A percentile compares a stretch with the other conserved stretches of the same genome.
Evolutionary conservation across 2,888 invertebrate species (phyloP).

Genomic region (Sesia bembeciformis): DNA sequence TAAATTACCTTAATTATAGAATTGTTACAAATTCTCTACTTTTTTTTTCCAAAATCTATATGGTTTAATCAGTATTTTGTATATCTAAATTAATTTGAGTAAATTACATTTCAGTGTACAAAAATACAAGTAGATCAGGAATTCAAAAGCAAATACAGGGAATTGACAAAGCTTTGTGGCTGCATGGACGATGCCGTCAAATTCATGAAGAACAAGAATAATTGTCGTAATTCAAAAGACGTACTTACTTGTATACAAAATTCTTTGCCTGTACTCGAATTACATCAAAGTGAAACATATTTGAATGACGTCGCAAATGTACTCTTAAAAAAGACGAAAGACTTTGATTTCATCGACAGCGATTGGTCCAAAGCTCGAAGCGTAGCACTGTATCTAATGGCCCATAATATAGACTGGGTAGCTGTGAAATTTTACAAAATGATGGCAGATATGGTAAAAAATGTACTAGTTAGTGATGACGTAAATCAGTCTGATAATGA

Average conservation of each 20-base stretch:
- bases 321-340: slow-evolving; percentile 38
- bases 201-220: slow-evolving; percentile 45
- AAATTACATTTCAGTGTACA: slow-evolving; percentile 27
- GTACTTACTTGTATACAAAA: slow-evolving; percentile 63
- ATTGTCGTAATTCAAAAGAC: slow-evolving; percentile 29
- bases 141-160: slow-evolving; percentile 51
- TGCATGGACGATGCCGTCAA: slow-evolving; percentile 51
- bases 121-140: slow-evolving; percentile 48
- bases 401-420: slow-evolving; percentile 71
- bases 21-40: too few relatives aligned
- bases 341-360: slow-evolving; percentile 39
- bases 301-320: slow-evolving; percentile 58
- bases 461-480: slow-evolving; percentile 69
- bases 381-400: slow-evolving; percentile 70
- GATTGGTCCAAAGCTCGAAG: slow-evolving; percentile 48
- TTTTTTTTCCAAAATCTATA: too few relatives aligned
- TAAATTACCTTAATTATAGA: too few relatives aligned
- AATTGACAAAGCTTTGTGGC: slow-evolving; percentile 38
- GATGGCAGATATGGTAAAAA: slow-evolving; percentile 67
- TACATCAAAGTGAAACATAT: slow-evolving; percentile 72
- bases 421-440: slow-evolving; percentile 68
- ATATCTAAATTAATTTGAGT: too few relatives aligned
- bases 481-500: slow-evolving; percentile 48
- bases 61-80: too few relatives aligned
- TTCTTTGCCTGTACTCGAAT: slow-evolving; percentile 72